Evolutionary conservation across 2,888 invertebrate genomes (phyloP).

Genomic region (Fissipunctia ypsillon): DNA sequence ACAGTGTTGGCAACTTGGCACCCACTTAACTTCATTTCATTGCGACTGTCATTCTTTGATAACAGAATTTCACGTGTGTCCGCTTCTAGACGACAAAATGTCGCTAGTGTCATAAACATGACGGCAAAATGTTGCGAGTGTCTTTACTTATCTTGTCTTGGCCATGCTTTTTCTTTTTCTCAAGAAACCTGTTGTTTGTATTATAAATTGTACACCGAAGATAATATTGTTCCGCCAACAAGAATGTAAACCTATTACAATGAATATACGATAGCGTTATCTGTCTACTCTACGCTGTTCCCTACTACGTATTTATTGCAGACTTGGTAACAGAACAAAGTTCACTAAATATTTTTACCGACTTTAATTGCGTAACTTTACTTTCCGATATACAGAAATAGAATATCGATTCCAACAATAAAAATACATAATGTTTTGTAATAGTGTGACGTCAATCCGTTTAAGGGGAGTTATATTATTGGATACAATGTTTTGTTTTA

Average conservation of each 20-base stretch:
- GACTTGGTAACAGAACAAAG: constrained; percentile 28
- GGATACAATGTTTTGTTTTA: background rate
- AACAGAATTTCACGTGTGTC: too few species aligned
- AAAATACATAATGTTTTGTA: constrained; percentile 3
- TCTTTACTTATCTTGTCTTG: too few species aligned
- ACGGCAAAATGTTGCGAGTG: background rate
- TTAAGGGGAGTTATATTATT: background rate
- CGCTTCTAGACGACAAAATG: background rate
- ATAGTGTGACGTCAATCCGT: constrained; percentile 31
- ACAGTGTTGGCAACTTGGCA: too few species aligned
- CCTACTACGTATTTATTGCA: constrained; percentile 19
- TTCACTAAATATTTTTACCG: constrained; percentile 3
- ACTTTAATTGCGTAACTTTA: constrained; percentile 6
- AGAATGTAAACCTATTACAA: constrained; percentile 36
- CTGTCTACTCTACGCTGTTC: constrained; percentile 23
- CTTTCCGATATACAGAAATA: constrained; percentile 14
- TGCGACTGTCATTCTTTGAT: too few species aligned
- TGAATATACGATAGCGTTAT: constrained; percentile 50
- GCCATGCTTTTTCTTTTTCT: background rate
- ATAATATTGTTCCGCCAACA: constrained; percentile 51
- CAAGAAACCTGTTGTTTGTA: constrained; percentile 35
- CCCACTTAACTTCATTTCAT: background rate
- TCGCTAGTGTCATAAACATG: background rate
- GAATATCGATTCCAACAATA: constrained; percentile 22
- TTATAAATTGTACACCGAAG: constrained; percentile 31